Evolutionary conservation across 2,113 vertebrate species (phyloP), one percentile per base, ranked within the genome.

Genomic region (Sceloporus undulatus): DNA sequence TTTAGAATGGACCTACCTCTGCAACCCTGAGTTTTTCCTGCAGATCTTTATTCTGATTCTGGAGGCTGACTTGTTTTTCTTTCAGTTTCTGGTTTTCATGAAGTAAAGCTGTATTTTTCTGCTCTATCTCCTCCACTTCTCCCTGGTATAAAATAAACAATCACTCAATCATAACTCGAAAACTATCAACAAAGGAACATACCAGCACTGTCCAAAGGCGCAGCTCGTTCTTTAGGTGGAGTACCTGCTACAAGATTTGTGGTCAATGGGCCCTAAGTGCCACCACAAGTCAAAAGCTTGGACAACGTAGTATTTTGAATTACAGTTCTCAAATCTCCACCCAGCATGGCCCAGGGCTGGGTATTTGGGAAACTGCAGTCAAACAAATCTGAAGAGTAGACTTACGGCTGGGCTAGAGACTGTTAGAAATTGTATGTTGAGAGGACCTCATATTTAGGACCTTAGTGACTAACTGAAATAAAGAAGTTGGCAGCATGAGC

Each of bases 121-220:
- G 92, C 16, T 96, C 93, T 23, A 96, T 76, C 89, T 97, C 94
- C 70, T 96, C 95, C 48, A 95, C 92, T 76, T 95, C 95, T 76
- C 87, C 95, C 96, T 97, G 34, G 27, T 19, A 13, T 4, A 56
- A 70, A 34, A 56, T 11, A 29, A 84, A 48, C 48, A 48, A 48
- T 48, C 48, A 48, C 5, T 48, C 48, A 48, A 48, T 7, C 48
- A 48, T 48, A 48, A 48, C 48, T 48, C 27, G 10, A 76, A n/a
- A 48, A 21, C 3, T 14, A 85, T 21, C 18, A n/a, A 13, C 48
- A 73, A 13, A n/a, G 25, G 1, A 25, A 1, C 0, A 18, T 48
- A 48, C 48, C 54, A 4, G 5, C 13, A 62, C 2, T 62, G 14
- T 9, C 38, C 2, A 59, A 11, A 62, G n/a, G 34, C 11, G 2